Percentiles rank a stretch among this genome's conserved stretches.
Evolutionary conservation across 2,888 invertebrate genomes (phyloP).

Genomic region (Zygogramma bicolorata): DNA sequence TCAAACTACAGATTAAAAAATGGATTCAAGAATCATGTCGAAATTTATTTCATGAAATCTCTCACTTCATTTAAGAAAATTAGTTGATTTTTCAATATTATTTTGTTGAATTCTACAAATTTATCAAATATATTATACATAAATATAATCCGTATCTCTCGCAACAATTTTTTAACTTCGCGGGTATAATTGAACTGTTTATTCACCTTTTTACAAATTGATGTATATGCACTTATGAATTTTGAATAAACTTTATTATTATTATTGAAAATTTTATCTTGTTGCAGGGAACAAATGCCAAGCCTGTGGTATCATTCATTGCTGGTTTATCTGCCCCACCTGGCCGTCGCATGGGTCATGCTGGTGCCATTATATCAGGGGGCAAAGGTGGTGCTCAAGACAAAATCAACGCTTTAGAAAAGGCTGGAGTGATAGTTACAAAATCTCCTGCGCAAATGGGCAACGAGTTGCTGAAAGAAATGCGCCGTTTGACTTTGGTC

Average conservation of each 20-base stretch:
- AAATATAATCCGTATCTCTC: no score
- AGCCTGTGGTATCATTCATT: constrained; percentile 99
- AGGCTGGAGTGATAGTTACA: constrained; percentile 94
- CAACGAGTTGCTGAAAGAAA: constrained; percentile 86
- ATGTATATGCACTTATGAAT: neutral
- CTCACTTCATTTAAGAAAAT: no score
- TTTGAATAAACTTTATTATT: neutral
- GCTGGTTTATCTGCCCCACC: constrained; percentile 99
- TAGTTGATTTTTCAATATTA: no score
- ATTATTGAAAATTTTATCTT: neutral
- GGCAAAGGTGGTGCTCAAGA: constrained; percentile 98
- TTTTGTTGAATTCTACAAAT: no score
- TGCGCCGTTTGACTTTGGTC: constrained; percentile 79
- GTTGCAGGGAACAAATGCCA: constrained; percentile 84
- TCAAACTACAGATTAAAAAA: no score
- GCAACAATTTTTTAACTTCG: no score
- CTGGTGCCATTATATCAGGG: constrained; percentile 98
- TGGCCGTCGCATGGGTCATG: constrained; percentile 98
- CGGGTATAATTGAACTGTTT: no score
- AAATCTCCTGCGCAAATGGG: constrained; percentile 98
- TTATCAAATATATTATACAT: no score
- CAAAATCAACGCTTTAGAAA: constrained; percentile 95
- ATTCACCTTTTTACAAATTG: neutral
- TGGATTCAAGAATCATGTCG: no score
- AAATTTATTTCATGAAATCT: no score